Evolutionary conservation across 30 jellyfish, hydroid and myxozoan species (phyloP), one percentile per base, ranked within the genome.

Genomic region (Cassiopea andromeda): DNA sequence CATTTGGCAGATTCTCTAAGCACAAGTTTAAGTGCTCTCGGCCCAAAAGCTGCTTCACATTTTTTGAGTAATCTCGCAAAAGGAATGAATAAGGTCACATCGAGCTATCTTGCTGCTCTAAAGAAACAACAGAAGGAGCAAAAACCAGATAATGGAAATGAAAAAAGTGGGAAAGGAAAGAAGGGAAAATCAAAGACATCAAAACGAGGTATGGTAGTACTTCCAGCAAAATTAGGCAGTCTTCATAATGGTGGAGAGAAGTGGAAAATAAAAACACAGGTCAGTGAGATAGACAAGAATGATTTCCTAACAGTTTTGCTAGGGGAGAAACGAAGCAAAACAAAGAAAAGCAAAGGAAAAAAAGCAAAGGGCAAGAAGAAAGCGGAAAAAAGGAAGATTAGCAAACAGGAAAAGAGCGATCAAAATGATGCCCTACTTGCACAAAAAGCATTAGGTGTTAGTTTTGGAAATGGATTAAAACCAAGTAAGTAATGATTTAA

Each of bases 41-140:
- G 97, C 1, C 93, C 97, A 16, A 82, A 91, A 60, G 95, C 97
- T 8, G 96, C 99, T 1, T 64, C 97, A 1, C 87, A 82, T 43
- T 96, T 96, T 75, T 74, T 96, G 83, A 96, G 89, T 75, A 77
- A 87, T 45, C 83, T 96, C 45, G 97, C 99, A 1, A 85, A 80
- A 54, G 99, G 98, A 68, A 91, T 96, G 97, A 96, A 92, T 81
- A 96, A 96, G 84, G 97, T 96, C 38, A 96, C 98, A 44, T 43
- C 94, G 27, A 85, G 92, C 58, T 96, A 85, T 70, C 76, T 92
- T 46, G 82, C 93, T 18, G 91, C 91, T 4, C 60, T 92, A 87
- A 92, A 92, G 66, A 90, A 90, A 44, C 94, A 87, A 57, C 90
- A 87, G 69, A 87, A 87, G 48, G 86, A 87, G 45, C 73, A 54